phyloP scores from a whole-genome alignment of 2,888 invertebrate genomes.

The Acanthosoma haemorrhoidale region DNA sequence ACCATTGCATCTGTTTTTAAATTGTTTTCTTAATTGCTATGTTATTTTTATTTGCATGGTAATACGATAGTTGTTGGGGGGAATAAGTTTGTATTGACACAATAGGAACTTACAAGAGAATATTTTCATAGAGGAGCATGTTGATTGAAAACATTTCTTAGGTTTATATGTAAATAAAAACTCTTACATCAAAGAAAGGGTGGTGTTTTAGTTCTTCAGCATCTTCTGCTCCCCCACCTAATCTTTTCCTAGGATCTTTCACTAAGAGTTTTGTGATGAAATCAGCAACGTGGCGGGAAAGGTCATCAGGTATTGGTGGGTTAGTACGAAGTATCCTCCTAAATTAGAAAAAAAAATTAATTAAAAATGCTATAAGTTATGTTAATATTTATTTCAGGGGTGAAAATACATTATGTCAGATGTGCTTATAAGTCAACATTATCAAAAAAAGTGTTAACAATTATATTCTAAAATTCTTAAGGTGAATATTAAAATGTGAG shows the following conservation, averaged over 20 bases:
- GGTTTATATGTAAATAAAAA: neutral
- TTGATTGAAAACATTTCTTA: neutral
- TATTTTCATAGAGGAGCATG: too few species aligned
- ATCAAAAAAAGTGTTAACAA: too few species aligned
- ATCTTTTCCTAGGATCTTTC: slow-evolving; percentile 80
- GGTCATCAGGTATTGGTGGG: slow-evolving; percentile 80
- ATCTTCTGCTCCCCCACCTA: slow-evolving; percentile 80
- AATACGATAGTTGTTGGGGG: too few species aligned
- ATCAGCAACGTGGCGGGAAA: slow-evolving; percentile 68
- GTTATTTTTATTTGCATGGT: too few species aligned
- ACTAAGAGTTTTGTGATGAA: slow-evolving; percentile 77
- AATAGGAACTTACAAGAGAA: too few species aligned
- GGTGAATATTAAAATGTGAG: too few species aligned
- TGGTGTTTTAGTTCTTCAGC: slow-evolving; percentile 87
- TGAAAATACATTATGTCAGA: neutral
- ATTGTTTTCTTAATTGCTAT: too few species aligned
- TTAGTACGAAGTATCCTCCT: slow-evolving; percentile 79
- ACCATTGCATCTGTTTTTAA: too few species aligned
- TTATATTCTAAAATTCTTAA: too few species aligned
- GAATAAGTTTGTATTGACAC: too few species aligned
- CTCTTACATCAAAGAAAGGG: slow-evolving; percentile 72
- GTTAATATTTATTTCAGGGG: too few species aligned
- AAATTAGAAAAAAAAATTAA: slow-evolving; percentile 23
- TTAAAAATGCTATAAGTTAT: neutral
- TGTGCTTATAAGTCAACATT: too few species aligned